These are phyloP conservation scores for Typhlichthys subterraneus DNA, from an alignment of 2,797 vertebrate species.

Conservation along the genomic window DNA sequence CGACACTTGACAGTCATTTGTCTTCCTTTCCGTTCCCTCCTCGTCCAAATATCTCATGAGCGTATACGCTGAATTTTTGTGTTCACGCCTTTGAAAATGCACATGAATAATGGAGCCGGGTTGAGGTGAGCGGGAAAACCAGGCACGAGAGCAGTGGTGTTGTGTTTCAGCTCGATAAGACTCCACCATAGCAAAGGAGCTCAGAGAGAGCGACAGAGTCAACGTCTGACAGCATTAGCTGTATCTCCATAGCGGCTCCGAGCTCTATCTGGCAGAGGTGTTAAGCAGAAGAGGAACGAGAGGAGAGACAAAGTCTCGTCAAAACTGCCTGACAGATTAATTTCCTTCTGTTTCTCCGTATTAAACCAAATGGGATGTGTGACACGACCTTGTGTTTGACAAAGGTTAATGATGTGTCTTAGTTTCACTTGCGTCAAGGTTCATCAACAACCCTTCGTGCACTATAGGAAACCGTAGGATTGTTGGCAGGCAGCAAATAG, in stretches of 20 bases:
- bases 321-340: slow-evolving; percentile 44
- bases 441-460: slow-evolving; percentile 55
- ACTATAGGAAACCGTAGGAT: slow-evolving; percentile 29
- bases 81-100: slow-evolving; percentile 77
- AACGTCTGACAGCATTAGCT: slow-evolving; percentile 70
- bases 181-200: slow-evolving; percentile 51
- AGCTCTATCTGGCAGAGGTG: slow-evolving; percentile 47
- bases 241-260: slow-evolving; percentile 56
- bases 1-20: slow-evolving; percentile 22
- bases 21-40: slow-evolving; percentile 38
- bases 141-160: slow-evolving; percentile 33
- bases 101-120: slow-evolving; percentile 73
- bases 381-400: slow-evolving; percentile 29
- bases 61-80: slow-evolving; percentile 69
- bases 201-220: slow-evolving; percentile 60
- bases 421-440: slow-evolving; percentile 47
- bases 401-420: slow-evolving; percentile 53
- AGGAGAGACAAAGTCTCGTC: slow-evolving; percentile 24
- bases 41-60: slow-evolving; percentile 74
- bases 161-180: slow-evolving; percentile 70
- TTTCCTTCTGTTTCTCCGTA: slow-evolving; percentile 50
- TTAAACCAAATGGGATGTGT: slow-evolving; percentile 53
- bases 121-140: slow-evolving; percentile 45
- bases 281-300: slow-evolving; percentile 45
- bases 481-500: slow-evolving; percentile 25